Conservation (phyloP, 2,113 vertebrate species). For the Gallinago paraguaiae region DNA sequence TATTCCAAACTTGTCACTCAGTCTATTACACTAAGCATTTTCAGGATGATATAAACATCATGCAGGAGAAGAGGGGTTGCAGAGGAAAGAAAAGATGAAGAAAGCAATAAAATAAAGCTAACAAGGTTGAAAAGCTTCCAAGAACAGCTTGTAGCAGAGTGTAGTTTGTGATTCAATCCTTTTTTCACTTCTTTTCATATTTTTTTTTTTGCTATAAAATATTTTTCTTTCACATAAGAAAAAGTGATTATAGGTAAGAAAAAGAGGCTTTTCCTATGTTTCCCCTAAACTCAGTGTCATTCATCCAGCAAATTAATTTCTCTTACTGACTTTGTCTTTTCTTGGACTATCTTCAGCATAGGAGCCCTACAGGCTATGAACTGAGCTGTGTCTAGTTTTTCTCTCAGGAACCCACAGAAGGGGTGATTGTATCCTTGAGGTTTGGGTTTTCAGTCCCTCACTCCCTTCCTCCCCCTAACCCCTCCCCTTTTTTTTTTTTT, state of each 20-base stretch:
- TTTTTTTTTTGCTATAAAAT: neutral
- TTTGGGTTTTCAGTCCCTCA: neutral
- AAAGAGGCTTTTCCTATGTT: neutral
- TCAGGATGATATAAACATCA: neutral
- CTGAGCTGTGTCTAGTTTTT: neutral
- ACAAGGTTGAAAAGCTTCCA: neutral
- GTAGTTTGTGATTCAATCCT: neutral
- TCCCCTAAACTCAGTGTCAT: neutral
- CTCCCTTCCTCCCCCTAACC: too few species aligned
- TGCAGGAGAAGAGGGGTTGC: neutral
- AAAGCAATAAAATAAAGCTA: neutral
- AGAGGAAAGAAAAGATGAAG: neutral
- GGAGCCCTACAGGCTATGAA: neutral
- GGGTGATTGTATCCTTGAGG: accelerated
- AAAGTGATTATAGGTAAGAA: neutral
- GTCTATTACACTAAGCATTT: neutral
- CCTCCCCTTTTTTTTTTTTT: neutral
- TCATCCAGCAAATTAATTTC: neutral
- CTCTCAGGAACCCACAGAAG: neutral
- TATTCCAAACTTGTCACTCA: neutral
- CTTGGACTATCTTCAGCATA: neutral
- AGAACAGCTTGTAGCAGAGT: neutral
- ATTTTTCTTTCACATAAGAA: neutral
- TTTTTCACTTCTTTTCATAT: neutral
- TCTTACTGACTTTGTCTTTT: neutral